Evolutionary conservation across 2,113 vertebrate species (phyloP), one percentile per base, ranked within the genome.

Genomic region (Choloepus hoffmanni): DNA sequence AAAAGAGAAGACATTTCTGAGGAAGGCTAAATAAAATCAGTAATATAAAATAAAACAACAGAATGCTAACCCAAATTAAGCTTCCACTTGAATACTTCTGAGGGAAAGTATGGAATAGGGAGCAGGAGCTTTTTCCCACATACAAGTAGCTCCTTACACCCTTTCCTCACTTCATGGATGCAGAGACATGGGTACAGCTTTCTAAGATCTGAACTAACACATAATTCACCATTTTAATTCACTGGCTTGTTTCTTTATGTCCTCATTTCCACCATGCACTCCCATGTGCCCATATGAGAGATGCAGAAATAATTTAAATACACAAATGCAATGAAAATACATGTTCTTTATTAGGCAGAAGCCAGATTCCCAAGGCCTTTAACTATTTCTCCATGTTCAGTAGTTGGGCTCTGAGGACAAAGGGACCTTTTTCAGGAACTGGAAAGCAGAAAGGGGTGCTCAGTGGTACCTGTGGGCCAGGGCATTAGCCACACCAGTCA

Each of bases 391-490:
- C 68, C 50, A 19, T 1, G 18, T 77, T 53, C 24, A 48, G 24
- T 1, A 72, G 23, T 67, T 81, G 13, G 63, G 28, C 11, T 85
- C 12, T 67, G 11, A 48, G 72, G 26, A 24, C 7, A 40, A 55
- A 36, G 13, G 8, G 2, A 13, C 9, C 15, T 65, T 87, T 45
- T 40, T 3, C 23, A 23, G 14, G 40, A 45, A n/a, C 8, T 30
- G 3, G 33, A 43, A 15, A 70, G 28, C 26, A 92, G 36, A 62
- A 83, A 82, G 72, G 4, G 7, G 6, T 26, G 3, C 36, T 98
- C 90, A 99, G 98, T 99, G 98, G 98, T 99, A 99, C 85, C 98
- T 98, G 96, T 82, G 98, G 95, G 98, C 97, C 97, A 99, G 98
- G 23, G 99, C 99, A 1, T 97, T 97, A 91, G 99, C 98, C 33